Evolutionary conservation across 2,888 invertebrate genomes (phyloP).

Genomic region (Ichneumoninae sp.): DNA sequence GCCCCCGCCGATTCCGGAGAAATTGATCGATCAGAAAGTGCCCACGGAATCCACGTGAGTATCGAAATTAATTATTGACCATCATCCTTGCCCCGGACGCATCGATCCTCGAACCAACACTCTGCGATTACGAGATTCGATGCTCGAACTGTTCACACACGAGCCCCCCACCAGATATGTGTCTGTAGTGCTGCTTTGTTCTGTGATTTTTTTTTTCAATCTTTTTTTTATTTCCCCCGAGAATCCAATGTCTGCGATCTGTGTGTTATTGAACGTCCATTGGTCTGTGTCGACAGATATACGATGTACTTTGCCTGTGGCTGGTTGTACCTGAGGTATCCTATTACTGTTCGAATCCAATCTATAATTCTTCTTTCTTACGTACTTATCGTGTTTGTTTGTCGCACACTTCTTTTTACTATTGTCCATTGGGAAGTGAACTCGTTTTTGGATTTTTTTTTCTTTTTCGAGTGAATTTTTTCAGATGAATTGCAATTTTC

Average conservation of each 20-base stretch:
- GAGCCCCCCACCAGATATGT: background rate
- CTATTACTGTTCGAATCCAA: slow-evolving; percentile 65
- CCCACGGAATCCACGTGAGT: slow-evolving; percentile 93
- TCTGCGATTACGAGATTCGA: slow-evolving; percentile 31
- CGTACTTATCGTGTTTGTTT: background rate
- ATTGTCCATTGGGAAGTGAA: background rate
- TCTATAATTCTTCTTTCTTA: background rate
- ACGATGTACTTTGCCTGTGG: slow-evolving; percentile 92
- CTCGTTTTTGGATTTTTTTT: no score
- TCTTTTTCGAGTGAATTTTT: no score
- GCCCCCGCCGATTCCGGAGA: slow-evolving; percentile 88
- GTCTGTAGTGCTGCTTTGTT: slow-evolving; percentile 12
- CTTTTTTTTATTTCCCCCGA: background rate
- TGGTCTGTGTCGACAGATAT: slow-evolving; percentile 74
- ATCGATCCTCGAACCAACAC: slow-evolving; percentile 37
- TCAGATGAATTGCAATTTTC: no score
- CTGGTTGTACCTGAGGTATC: slow-evolving; percentile 93
- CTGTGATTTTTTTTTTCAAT: background rate
- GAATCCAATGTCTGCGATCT: slow-evolving; percentile 12
- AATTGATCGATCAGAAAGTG: slow-evolving; percentile 89
- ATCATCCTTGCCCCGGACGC: slow-evolving; percentile 4
- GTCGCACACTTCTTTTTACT: background rate
- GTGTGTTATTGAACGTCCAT: slow-evolving; percentile 64
- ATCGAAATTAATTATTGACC: slow-evolving; percentile 43
- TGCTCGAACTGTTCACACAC: slow-evolving; percentile 35